Evolutionary conservation across 1,140 invertebrate species (phyloP).

Genomic region (Aphaenogaster floridana): DNA sequence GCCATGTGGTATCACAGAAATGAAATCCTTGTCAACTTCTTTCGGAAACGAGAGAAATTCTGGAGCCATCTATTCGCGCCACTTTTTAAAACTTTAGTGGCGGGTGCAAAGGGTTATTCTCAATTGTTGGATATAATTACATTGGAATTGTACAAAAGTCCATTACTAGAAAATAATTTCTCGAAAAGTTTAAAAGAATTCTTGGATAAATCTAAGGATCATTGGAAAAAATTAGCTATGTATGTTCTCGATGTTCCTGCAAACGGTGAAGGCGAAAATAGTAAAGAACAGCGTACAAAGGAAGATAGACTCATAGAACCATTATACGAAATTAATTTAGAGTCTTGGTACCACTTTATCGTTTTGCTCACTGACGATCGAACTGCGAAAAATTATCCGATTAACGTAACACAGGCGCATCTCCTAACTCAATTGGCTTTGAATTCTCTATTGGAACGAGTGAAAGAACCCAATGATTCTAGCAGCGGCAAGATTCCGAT

Average conservation of each 20-base stretch:
- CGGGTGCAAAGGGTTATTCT: constrained; percentile 82
- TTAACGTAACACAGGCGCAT: constrained; percentile 77
- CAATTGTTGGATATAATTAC: constrained; percentile 85
- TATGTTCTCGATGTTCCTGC: constrained; percentile 76
- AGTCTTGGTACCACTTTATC: constrained; percentile 85
- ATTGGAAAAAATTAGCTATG: constrained; percentile 81
- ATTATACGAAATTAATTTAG: constrained; percentile 83
- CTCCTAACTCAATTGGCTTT: constrained; percentile 80
- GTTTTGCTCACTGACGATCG: constrained; percentile 84
- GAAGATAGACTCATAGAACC: constrained; percentile 65
- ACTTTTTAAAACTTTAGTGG: constrained; percentile 81
- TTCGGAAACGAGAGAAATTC: constrained; percentile 84
- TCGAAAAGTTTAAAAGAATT: constrained; percentile 82
- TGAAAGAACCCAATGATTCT: constrained; percentile 76
- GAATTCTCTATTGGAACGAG: constrained; percentile 78
- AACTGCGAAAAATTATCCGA: constrained; percentile 76
- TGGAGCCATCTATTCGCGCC: constrained; percentile 85
- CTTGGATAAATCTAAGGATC: constrained; percentile 77
- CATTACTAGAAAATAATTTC: constrained; percentile 83
- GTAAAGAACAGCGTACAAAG: constrained; percentile 16
- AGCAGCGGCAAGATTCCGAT: constrained; percentile 79
- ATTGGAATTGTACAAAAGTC: constrained; percentile 84
- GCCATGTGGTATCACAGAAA: constrained; percentile 86
- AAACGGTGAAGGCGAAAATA: neutral
- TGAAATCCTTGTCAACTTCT: constrained; percentile 85